Conservation (phyloP, 2,113 vertebrate genomes). For the Chloropsis hardwickii region DNA sequence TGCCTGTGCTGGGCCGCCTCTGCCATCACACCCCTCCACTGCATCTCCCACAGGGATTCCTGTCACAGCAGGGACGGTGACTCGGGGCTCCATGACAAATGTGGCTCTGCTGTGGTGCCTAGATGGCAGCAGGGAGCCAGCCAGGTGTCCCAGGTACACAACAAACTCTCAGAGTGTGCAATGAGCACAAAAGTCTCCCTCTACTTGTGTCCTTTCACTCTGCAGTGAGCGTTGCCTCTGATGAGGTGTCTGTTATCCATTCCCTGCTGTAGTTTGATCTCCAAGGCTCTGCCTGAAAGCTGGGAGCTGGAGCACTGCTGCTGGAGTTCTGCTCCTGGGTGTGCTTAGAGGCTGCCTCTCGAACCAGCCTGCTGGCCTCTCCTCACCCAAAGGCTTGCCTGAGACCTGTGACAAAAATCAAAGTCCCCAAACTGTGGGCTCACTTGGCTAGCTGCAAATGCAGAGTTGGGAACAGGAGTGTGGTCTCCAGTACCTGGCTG, state of each 20-base stretch:
- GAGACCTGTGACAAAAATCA: neutral
- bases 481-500: neutral
- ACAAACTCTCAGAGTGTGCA: rapidly evolving
- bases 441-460: neutral
- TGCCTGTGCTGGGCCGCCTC: neutral
- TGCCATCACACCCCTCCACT: rapidly evolving
- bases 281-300: neutral
- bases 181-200: neutral
- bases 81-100: rapidly evolving
- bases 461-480: neutral
- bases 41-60: rapidly evolving
- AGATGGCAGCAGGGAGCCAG: neutral
- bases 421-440: neutral
- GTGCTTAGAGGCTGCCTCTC: neutral
- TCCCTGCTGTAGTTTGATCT: neutral
- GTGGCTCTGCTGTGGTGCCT: neutral
- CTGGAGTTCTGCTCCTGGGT: neutral
- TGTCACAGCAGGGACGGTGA: neutral
- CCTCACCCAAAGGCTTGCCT: neutral
- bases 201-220: neutral
- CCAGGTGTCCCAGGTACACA: neutral
- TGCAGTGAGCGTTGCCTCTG: neutral
- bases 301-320: neutral
- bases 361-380: neutral
- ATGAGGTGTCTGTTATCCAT: neutral